phyloP scores from a whole-genome alignment of 2,113 vertebrate species.

The Grammomys dolichurus region DNA sequence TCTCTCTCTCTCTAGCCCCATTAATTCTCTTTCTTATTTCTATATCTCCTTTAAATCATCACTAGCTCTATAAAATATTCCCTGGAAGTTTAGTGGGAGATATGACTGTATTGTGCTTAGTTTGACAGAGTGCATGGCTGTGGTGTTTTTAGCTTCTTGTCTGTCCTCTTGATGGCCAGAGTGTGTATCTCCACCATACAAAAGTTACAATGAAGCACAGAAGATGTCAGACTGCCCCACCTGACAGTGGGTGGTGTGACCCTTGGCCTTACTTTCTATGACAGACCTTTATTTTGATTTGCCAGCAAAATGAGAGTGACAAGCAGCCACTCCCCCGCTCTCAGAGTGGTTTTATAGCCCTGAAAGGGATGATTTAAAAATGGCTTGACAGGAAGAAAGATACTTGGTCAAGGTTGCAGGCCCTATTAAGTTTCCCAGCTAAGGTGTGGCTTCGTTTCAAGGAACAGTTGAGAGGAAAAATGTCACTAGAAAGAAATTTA shows the following conservation, averaged over 20 bases:
- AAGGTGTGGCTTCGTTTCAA: conserved; percentile 65
- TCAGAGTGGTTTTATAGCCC: conserved; percentile 44
- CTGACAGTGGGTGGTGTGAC: not conserved
- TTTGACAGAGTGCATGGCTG: not conserved
- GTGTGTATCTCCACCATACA: not conserved
- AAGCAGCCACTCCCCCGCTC: conserved; percentile 35
- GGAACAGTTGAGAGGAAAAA: not conserved
- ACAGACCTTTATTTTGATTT: conserved; percentile 58
- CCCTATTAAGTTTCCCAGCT: conserved; percentile 32
- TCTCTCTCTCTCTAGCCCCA: too few species aligned
- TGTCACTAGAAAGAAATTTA: conserved; percentile 30
- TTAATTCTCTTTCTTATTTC: not conserved
- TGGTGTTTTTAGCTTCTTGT: not conserved
- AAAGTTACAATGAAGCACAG: not conserved
- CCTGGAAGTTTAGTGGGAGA: not conserved
- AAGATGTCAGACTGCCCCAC: not conserved
- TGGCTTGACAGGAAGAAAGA: conserved; percentile 6
- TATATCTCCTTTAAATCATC: not conserved
- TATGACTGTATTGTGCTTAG: not conserved
- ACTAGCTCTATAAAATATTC: not conserved
- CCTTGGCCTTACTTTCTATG: conserved; percentile 32
- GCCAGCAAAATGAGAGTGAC: conserved; percentile 45
- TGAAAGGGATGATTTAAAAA: conserved; percentile 32
- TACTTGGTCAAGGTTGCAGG: conserved; percentile 53
- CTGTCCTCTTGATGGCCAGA: not conserved